Base-by-base conservation (phyloP, 2,888 invertebrate species). In the Drosophila lacicola region DNA sequence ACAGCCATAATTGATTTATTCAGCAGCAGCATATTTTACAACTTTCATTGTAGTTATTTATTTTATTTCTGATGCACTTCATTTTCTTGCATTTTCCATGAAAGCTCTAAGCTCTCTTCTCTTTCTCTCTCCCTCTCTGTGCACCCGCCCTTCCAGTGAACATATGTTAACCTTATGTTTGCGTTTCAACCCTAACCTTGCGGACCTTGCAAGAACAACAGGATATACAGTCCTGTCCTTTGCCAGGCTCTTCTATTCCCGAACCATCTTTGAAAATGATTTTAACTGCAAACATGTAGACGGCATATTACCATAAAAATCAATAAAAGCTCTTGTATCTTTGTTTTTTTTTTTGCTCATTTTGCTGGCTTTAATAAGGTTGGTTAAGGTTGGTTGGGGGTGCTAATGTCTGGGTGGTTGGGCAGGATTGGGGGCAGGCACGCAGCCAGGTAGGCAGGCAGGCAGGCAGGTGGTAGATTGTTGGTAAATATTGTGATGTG, bases 161-260 rank as follows among this genome's bases (percentile, higher is more conserved):
- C 85, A 85, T 84, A 84, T 85, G 85, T 80, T 58, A 57, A 62
- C 53, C 73, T 68, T 66, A 64, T 68, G 64, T 60, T 74, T 49
- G 42, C 36, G 9, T 75, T 83, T 84, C 84, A 89, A 89, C 80
- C 89, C 77, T 84, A 83, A 85, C 85, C 87, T 87, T 89, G 85
- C 73, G 55, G 67, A 68, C 70, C 87, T 83, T 81, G 70, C 56
- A 68, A 63, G 54, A 78, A 67, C 63, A 68, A 25, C 55, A 63
- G 63, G 51, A 67, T 70, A 55, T 69, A 29, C 8, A 41, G 54
- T 44, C 29, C 21, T 51, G 39, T 60, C 61, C 49, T 56, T 54
- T 53, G 37, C 25, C 55, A 41, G 47, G 33, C 51, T 29, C 17
- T 29, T 29, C 45, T 42, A 29, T 49, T 49, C 60, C 36, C 47